A percentile compares a stretch with the other conserved stretches of the same genome.
Evolutionary conservation across 2,888 invertebrate genomes (phyloP).

Genomic region (Metacarcinus magister): DNA sequence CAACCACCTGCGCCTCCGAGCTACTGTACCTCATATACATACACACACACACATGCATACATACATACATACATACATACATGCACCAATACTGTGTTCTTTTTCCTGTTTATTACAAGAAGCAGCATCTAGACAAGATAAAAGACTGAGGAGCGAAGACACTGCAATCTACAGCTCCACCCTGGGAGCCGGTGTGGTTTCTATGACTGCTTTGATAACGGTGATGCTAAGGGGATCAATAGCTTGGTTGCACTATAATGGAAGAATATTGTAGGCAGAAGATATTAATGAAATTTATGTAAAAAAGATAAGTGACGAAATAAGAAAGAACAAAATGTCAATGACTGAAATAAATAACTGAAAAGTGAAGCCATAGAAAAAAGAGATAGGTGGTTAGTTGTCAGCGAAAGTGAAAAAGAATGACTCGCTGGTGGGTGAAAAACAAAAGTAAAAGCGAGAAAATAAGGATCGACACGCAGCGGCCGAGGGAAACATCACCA

Average conservation of each 20-base stretch:
- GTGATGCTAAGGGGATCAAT: not conserved
- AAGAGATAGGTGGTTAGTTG: not conserved
- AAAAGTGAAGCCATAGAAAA: not conserved
- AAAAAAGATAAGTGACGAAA: not conserved
- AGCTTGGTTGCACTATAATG: not conserved
- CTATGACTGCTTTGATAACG: not conserved
- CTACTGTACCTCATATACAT: not conserved
- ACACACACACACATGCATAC: constrained; percentile 22
- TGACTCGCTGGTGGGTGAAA: not conserved
- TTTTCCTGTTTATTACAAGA: too few relatives aligned
- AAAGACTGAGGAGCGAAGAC: not conserved
- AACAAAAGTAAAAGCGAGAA: constrained; percentile 8
- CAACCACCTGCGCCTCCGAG: too few relatives aligned
- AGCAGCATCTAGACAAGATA: not conserved
- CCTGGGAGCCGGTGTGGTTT: not conserved
- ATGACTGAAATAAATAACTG: not conserved
- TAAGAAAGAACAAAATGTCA: not conserved
- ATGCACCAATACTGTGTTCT: not conserved
- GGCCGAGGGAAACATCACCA: not conserved
- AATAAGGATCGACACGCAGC: constrained; percentile 32
- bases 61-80: not conserved
- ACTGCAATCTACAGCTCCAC: too few relatives aligned
- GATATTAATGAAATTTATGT: not conserved
- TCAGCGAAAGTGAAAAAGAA: not conserved
- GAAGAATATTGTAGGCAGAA: not conserved